These are phyloP conservation scores for Drosophila pseudotakahashii DNA, from an alignment of 2,888 invertebrate species.

Conservation along the genomic window DNA sequence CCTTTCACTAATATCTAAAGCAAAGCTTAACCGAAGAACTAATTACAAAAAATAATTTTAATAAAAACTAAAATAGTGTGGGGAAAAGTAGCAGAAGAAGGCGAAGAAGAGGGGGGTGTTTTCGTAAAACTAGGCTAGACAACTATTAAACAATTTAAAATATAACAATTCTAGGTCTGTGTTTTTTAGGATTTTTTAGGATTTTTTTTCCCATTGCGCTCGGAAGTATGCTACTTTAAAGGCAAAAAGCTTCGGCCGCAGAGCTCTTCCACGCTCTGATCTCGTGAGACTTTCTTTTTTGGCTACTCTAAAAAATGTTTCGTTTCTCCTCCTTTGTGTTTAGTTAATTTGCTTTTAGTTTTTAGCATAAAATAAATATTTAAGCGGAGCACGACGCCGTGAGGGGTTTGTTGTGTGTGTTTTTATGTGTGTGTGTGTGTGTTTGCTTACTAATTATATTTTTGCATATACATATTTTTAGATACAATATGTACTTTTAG, in stretches of 20 bases:
- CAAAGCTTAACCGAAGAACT: constrained; percentile 52
- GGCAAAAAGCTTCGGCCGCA: constrained; percentile 42
- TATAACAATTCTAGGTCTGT: constrained; percentile 43
- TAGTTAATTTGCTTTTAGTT: constrained; percentile 39
- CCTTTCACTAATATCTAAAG: constrained; percentile 39
- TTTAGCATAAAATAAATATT: constrained; percentile 69
- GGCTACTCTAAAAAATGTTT: constrained; percentile 45
- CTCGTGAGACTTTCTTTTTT: constrained; percentile 28
- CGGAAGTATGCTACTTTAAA: constrained; percentile 41
- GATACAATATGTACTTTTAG: constrained; percentile 53
- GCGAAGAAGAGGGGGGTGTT: constrained; percentile 2
- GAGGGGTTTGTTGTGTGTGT: constrained; percentile 31
- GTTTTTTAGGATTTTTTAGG: constrained; percentile 4
- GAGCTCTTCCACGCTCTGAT: constrained; percentile 13
- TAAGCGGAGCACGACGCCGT: constrained; percentile 63
- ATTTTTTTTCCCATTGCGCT: constrained; percentile 18
- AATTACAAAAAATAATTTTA: constrained; percentile 32
- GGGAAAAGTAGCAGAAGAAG: constrained; percentile 15
- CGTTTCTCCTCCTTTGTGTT: constrained; percentile 24
- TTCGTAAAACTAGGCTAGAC: constrained; percentile 41
- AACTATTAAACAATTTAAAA: constrained; percentile 46
- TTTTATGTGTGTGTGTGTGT: constrained; percentile 22
- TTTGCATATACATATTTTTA: constrained; percentile 40
- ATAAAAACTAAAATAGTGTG: constrained; percentile 39
- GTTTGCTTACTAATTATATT: constrained; percentile 46